These are phyloP conservation scores for Leuciscus idus DNA, from an alignment of 2,113 vertebrate genomes.

Conservation along the genomic window DNA sequence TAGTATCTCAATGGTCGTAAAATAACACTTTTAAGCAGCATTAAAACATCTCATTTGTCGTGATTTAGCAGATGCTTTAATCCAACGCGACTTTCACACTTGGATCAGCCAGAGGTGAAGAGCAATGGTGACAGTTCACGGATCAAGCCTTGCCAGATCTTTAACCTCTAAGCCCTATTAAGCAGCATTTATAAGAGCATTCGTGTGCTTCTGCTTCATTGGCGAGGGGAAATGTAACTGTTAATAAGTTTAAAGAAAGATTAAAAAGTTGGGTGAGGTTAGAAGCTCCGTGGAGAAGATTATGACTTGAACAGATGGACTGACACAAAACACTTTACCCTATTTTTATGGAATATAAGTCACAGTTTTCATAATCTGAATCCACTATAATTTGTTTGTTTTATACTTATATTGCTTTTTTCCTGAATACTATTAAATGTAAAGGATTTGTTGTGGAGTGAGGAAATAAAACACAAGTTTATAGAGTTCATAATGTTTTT, in stretches of 20 bases:
- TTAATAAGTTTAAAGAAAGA: background rate
- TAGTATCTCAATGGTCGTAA: no score
- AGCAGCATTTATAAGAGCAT: background rate
- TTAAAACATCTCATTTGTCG: background rate
- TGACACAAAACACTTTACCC: background rate
- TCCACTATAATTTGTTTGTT: background rate
- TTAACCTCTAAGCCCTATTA: background rate
- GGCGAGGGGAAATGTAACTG: background rate
- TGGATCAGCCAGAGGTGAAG: no score
- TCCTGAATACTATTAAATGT: background rate
- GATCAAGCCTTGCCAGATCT: background rate
- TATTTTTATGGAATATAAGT: background rate
- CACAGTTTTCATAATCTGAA: background rate
- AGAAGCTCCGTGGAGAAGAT: background rate
- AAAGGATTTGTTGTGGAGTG: background rate
- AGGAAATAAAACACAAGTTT: background rate
- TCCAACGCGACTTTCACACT: background rate
- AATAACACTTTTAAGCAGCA: background rate
- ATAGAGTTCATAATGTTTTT: background rate
- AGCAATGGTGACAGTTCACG: background rate
- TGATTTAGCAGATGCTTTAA: background rate
- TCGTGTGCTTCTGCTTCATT: background rate
- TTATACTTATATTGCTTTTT: background rate
- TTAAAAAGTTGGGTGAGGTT: background rate
- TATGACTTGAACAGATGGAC: background rate